phyloP scores from a whole-genome alignment of 2,888 invertebrate species.

The Himalopsyche japonica region DNA sequence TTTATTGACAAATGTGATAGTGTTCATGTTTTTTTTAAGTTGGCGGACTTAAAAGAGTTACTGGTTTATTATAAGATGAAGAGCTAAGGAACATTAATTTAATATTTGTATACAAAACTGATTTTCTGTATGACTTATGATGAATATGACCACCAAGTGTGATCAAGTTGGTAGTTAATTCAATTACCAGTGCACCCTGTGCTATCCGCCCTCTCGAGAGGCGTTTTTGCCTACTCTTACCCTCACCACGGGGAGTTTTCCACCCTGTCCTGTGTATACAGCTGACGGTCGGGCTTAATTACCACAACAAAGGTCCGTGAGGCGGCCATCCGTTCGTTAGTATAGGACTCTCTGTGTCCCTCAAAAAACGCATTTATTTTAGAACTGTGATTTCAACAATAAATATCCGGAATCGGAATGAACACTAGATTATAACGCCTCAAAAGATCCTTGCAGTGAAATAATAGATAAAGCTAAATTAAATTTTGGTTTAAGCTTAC shows the following conservation, averaged over 20 bases:
- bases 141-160: slow-evolving; percentile 3
- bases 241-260: not conserved
- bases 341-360: not conserved
- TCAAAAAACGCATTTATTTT: not conserved
- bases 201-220: not conserved
- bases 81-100: no score
- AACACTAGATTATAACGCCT: no score
- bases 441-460: no score
- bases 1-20: no score
- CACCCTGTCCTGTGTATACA: slow-evolving; percentile 24
- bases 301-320: slow-evolving; percentile 37
- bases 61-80: no score
- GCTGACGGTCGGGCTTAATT: slow-evolving; percentile 35
- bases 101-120: not conserved
- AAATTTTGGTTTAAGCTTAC: no score
- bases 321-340: slow-evolving; percentile 31
- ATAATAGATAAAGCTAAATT: no score
- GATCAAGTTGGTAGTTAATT: slow-evolving; percentile 28
- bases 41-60: no score
- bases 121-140: not conserved
- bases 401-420: not conserved
- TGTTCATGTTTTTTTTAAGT: no score
- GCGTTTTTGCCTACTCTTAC: not conserved
- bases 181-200: slow-evolving; percentile 15
- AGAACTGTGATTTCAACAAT: not conserved